Evolutionary conservation across 2,888 invertebrate species (phyloP).

Genomic region (Muschampia plurimacula): DNA sequence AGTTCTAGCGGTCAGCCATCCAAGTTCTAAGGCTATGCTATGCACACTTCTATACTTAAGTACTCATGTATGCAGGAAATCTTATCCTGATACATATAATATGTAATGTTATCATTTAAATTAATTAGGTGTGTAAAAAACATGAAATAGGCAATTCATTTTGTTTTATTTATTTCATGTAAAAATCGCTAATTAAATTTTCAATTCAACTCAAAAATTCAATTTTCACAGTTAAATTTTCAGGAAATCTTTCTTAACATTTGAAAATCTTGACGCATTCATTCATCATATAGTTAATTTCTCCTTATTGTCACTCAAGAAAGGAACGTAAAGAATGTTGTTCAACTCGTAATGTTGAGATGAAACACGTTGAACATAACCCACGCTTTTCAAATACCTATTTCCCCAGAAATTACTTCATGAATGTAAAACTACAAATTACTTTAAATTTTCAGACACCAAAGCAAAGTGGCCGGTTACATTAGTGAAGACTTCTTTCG

Average conservation of each 20-base stretch:
- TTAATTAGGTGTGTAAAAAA: no score
- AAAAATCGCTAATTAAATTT: no score
- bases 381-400: conserved; percentile 27
- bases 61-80: no score
- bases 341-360: conserved; percentile 14
- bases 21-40: no score
- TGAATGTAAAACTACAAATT: conserved; percentile 32
- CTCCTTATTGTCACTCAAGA: conserved; percentile 27
- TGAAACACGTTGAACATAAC: conserved; percentile 26
- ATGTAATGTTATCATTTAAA: no score
- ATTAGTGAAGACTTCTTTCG: conserved; percentile 22
- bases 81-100: no score
- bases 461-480: conserved; percentile 7
- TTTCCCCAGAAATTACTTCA: conserved; percentile 20
- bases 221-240: no score
- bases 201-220: no score
- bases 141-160: no score
- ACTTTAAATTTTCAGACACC: conserved; percentile 9
- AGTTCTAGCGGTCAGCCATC: no score
- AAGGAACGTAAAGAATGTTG: conserved; percentile 24
- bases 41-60: no score
- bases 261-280: neutral
- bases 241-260: neutral
- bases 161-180: no score
- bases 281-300: conserved; percentile 28